phyloP scores from a whole-genome alignment of 2,888 invertebrate species.

The Drosophila paramelanica region DNA sequence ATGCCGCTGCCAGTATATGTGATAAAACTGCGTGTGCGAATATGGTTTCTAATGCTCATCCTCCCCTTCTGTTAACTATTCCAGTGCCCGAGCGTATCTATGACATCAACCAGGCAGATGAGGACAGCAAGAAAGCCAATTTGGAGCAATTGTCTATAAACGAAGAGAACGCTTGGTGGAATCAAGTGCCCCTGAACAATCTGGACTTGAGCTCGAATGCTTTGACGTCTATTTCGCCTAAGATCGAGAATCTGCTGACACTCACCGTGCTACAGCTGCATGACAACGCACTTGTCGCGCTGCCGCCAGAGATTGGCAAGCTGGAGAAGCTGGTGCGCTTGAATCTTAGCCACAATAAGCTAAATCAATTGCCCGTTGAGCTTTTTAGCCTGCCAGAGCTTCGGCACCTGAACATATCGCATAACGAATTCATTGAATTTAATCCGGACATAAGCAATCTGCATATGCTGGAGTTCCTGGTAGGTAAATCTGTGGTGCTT shows the following conservation, averaged over 20 bases:
- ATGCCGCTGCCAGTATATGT: constrained; percentile 52
- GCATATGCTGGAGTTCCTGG: constrained; percentile 91
- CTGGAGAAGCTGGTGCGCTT: constrained; percentile 89
- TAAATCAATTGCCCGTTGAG: constrained; percentile 87
- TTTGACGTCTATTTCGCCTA: constrained; percentile 88
- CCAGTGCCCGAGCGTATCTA: constrained; percentile 91
- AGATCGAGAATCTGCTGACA: constrained; percentile 89
- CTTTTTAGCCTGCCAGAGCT: constrained; percentile 90
- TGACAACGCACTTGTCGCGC: constrained; percentile 90
- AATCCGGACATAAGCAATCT: constrained; percentile 91
- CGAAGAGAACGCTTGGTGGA: constrained; percentile 92
- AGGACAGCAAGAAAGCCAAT: constrained; percentile 86
- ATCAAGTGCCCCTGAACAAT: constrained; percentile 90
- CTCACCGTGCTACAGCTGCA: constrained; percentile 91
- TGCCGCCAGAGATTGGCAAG: constrained; percentile 91
- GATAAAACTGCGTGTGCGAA: not conserved
- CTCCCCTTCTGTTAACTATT: constrained; percentile 22
- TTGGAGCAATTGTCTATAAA: constrained; percentile 85
- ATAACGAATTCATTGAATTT: constrained; percentile 89
- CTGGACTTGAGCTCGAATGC: constrained; percentile 92
- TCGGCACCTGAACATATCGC: constrained; percentile 89
- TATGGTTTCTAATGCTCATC: constrained; percentile 8
- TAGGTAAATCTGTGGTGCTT: constrained; percentile 80
- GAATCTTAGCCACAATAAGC: constrained; percentile 89
- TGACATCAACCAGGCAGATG: constrained; percentile 89